Percentiles rank a stretch among this genome's conserved stretches.
Evolutionary conservation across 2,888 invertebrate species (phyloP).

Genomic region (Nomada goodeniana): DNA sequence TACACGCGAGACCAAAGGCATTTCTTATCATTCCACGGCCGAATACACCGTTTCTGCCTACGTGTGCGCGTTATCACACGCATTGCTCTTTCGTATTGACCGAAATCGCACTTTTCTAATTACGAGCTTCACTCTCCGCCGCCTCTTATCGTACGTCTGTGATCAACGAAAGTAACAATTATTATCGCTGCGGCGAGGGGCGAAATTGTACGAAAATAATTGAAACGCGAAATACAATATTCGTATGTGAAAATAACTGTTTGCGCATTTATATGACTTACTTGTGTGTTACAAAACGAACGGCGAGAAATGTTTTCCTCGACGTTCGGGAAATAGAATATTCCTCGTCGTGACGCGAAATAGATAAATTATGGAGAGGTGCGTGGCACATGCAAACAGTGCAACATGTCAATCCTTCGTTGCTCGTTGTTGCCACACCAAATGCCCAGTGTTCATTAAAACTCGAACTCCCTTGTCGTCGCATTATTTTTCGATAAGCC

Average conservation of each 20-base stretch:
- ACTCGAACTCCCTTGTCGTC: slow-evolving; percentile 29
- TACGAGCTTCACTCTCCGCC: slow-evolving; percentile 58
- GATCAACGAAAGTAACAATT: background rate
- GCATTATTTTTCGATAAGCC: background rate
- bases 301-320: too few relatives aligned
- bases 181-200: background rate
- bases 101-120: slow-evolving; percentile 51
- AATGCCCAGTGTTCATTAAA: slow-evolving; percentile 37
- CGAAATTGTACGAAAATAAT: too few relatives aligned
- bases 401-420: background rate
- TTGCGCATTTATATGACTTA: too few relatives aligned
- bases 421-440: slow-evolving; percentile 3
- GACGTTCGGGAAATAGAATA: too few relatives aligned
- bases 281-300: too few relatives aligned
- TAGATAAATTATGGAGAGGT: too few relatives aligned
- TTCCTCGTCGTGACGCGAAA: too few relatives aligned
- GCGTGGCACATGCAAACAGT: too few relatives aligned
- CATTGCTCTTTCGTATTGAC: slow-evolving; percentile 61
- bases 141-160: background rate
- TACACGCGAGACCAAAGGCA: slow-evolving; percentile 81
- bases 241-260: too few relatives aligned
- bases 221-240: too few relatives aligned
- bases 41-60: slow-evolving; percentile 25
- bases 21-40: slow-evolving; percentile 78
- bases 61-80: slow-evolving; percentile 70